Evolutionary conservation across 2,113 vertebrate genomes (phyloP).

Genomic region (Neolamprologus toae): DNA sequence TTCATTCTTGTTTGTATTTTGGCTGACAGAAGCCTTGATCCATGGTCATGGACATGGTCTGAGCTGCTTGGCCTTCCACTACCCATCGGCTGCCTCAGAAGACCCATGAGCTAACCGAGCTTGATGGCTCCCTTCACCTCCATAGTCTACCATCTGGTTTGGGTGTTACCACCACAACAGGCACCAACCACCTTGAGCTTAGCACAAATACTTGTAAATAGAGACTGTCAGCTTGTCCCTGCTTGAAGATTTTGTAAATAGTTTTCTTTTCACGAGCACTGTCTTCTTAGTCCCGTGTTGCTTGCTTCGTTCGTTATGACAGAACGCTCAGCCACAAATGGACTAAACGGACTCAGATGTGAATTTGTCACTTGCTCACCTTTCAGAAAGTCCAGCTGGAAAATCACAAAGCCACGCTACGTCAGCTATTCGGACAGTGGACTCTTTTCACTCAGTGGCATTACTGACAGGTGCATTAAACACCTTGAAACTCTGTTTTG

Average conservation of each 20-base stretch:
- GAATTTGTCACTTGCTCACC: not conserved
- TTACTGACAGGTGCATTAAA: not conserved
- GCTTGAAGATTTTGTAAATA: not conserved
- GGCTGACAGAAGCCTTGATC: not conserved
- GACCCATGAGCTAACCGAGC: not conserved
- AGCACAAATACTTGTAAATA: not conserved
- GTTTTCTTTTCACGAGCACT: not conserved
- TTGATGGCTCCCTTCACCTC: not conserved
- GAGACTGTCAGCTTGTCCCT: not conserved
- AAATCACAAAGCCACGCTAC: not conserved
- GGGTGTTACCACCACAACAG: not conserved
- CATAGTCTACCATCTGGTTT: not conserved
- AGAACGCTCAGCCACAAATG: not conserved
- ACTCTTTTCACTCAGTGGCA: not conserved
- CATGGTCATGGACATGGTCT: not conserved
- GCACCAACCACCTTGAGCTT: not conserved
- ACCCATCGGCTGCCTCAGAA: not conserved
- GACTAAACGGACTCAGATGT: rapidly evolving
- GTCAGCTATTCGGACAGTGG: not conserved
- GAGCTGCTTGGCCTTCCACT: not conserved
- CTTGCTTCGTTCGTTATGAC: not conserved
- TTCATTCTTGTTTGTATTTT: not conserved
- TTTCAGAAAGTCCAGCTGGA: not conserved
- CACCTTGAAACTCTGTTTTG: not conserved
- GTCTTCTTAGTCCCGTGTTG: not conserved